phyloP scores from a whole-genome alignment of 2,113 vertebrate species.

The Tricholaema leucomelas region DNA sequence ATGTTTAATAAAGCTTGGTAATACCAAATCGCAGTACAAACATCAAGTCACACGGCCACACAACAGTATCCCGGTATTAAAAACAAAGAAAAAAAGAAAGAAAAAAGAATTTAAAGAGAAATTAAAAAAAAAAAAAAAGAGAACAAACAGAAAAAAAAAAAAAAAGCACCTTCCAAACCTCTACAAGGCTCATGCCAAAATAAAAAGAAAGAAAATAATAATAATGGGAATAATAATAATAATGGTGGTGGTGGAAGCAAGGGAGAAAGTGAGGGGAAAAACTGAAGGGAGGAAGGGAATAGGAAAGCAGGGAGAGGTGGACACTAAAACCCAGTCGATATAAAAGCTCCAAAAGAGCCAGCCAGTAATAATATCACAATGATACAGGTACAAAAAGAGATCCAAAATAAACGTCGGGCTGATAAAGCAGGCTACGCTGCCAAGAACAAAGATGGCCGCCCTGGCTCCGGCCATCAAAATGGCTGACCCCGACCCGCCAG shows the following conservation, averaged over 20 bases:
- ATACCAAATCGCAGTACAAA: constrained; percentile 93
- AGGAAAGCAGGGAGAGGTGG: constrained; percentile 61
- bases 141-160: neutral
- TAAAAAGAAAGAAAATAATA: constrained; percentile 29
- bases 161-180: constrained; percentile 75
- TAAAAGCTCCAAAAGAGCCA: constrained; percentile 79
- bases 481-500: constrained; percentile 51
- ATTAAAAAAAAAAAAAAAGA: neutral
- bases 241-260: constrained; percentile 55
- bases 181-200: constrained; percentile 65
- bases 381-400: constrained; percentile 77
- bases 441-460: constrained; percentile 75
- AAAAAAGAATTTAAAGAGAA: too few relatives aligned
- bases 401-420: constrained; percentile 31
- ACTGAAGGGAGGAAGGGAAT: constrained; percentile 17
- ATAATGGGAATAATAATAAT: neutral
- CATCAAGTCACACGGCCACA: constrained; percentile 90
- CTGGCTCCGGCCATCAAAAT: constrained; percentile 71
- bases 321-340: constrained; percentile 66
- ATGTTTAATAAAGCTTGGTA: constrained; percentile 97
- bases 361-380: constrained; percentile 72
- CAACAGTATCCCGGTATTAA: constrained; percentile 83
- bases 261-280: constrained; percentile 44
- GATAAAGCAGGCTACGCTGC: constrained; percentile 79
- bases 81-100: neutral